A percentile compares a stretch with the other conserved stretches of the same genome.
phyloP scores from a whole-genome alignment of 2,888 invertebrate genomes.

The Sclerodermus sp. region DNA sequence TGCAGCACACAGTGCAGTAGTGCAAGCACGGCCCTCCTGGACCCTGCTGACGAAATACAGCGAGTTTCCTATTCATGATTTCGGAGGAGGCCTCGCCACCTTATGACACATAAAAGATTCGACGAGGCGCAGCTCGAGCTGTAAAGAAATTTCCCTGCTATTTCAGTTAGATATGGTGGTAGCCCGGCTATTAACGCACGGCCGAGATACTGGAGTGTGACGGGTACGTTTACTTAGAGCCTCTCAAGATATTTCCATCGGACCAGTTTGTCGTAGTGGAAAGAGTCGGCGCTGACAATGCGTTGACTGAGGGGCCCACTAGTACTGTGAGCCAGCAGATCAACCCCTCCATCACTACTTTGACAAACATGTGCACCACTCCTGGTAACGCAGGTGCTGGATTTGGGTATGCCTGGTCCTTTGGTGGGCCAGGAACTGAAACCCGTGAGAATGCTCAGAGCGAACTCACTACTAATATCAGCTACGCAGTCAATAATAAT shows the following conservation, averaged over 20 bases:
- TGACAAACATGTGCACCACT: slow-evolving; percentile 56
- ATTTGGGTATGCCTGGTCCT: slow-evolving; percentile 56
- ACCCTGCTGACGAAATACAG: too few species aligned
- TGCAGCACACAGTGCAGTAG: too few species aligned
- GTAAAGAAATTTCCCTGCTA: too few species aligned
- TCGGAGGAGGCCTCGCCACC: too few species aligned
- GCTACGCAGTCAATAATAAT: slow-evolving; percentile 54
- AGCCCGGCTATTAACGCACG: slow-evolving; percentile 30
- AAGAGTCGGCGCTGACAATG: slow-evolving; percentile 50
- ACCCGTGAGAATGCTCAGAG: slow-evolving; percentile 50
- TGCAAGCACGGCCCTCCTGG: too few species aligned
- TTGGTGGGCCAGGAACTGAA: slow-evolving; percentile 51
- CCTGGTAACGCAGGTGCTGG: slow-evolving; percentile 54
- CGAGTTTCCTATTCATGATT: too few species aligned
- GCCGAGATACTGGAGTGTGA: slow-evolving; percentile 55
- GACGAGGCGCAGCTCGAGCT: too few species aligned
- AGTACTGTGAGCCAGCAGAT: slow-evolving; percentile 39
- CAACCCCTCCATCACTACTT: slow-evolving; percentile 45
- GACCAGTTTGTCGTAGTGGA: slow-evolving; percentile 56
- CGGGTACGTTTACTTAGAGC: slow-evolving; percentile 52
- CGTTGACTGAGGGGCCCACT: slow-evolving; percentile 47
- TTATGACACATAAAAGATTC: too few species aligned
- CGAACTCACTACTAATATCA: slow-evolving; percentile 51
- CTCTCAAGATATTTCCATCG: slow-evolving; percentile 55
- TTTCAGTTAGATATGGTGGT: slow-evolving; percentile 45